These are phyloP conservation scores for Amyelois transitella DNA, from an alignment of 1,140 invertebrate species.

Conservation along the genomic window DNA sequence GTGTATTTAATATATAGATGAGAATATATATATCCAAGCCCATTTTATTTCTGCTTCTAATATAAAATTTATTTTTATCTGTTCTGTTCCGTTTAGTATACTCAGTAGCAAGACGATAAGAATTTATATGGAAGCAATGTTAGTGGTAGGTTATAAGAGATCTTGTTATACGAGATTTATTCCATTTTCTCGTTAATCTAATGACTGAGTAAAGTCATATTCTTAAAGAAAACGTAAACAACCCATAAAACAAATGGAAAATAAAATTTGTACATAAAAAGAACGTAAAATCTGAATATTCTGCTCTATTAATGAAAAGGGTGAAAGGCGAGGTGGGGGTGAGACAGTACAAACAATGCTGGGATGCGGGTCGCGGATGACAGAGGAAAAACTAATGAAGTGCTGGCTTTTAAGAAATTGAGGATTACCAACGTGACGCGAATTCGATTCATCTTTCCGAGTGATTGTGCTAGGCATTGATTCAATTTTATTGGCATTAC, in stretches of 20 bases:
- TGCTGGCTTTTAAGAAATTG: conserved; percentile 61
- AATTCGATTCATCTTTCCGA: conserved; percentile 3
- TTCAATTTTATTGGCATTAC: not conserved
- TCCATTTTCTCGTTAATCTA: not conserved
- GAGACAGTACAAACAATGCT: conserved; percentile 38
- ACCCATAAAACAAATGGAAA: conserved; percentile 3
- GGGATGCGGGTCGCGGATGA: conserved; percentile 41
- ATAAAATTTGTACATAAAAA: conserved; percentile 9
- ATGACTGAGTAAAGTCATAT: not conserved
- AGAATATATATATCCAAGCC: no score
- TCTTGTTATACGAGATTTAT: not conserved
- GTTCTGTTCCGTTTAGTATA: no score
- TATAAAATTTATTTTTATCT: no score
- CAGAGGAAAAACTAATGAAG: conserved; percentile 52
- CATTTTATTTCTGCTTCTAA: no score
- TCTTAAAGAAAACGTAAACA: conserved; percentile 7
- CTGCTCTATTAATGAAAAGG: conserved; percentile 20
- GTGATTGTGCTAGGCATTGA: not conserved
- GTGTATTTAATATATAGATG: no score
- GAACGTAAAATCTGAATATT: conserved; percentile 16
- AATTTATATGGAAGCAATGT: no score
- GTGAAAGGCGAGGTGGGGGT: conserved; percentile 10
- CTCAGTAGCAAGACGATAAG: no score
- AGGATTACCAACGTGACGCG: conserved; percentile 35
- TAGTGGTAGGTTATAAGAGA: no score